A percentile compares a stretch with the other conserved stretches of the same genome.
phyloP scores from a whole-genome alignment of 64 coral and sea anemone genomes.

The Montipora capricornis region DNA sequence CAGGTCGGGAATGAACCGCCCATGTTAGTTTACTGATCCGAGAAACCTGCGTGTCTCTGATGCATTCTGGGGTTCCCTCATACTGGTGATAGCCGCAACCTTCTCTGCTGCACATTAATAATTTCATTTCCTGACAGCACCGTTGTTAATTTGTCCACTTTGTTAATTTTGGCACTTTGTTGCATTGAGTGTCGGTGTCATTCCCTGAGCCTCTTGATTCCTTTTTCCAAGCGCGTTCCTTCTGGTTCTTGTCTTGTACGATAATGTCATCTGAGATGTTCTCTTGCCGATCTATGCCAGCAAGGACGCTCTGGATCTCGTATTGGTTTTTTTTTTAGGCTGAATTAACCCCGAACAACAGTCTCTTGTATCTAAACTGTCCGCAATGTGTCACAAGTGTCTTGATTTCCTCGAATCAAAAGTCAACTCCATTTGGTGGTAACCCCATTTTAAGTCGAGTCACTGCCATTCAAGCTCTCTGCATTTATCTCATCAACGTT shows the following conservation, averaged over 20 bases:
- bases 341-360: conserved; percentile 4
- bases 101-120: conserved; percentile 32
- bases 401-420: background rate
- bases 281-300: background rate
- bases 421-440: background rate
- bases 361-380: conserved; percentile 23
- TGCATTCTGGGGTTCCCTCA: background rate
- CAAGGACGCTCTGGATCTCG: background rate
- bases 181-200: background rate
- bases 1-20: conserved; percentile 41
- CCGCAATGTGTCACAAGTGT: conserved; percentile 14
- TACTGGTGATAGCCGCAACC: background rate
- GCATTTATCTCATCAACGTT: background rate
- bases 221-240: background rate
- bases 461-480: background rate
- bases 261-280: background rate
- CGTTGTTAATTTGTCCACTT: background rate
- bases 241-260: too few relatives aligned
- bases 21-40: conserved; percentile 26
- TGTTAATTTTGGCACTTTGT: background rate
- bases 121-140: background rate
- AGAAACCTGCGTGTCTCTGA: conserved; percentile 44
- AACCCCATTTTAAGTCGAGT: conserved; percentile 11
- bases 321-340: conserved; percentile 3
- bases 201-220: background rate